Percentiles rank a stretch among this genome's conserved stretches.
These are phyloP conservation scores for Xestia ashworthii DNA, from an alignment of 2,888 invertebrate genomes.

Conservation along the genomic window DNA sequence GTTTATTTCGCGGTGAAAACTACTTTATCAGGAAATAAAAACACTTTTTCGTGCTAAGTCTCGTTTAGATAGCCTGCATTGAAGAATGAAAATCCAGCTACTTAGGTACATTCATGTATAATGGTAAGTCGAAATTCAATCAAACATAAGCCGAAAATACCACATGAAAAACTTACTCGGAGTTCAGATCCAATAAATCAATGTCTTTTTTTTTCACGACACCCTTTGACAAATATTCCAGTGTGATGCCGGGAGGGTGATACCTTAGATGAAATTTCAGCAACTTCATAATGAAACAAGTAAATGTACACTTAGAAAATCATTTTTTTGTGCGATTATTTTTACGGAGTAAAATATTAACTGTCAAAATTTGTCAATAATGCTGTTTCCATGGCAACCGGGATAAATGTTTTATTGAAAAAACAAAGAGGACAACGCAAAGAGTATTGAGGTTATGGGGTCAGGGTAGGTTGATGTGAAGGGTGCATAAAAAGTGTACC, in stretches of 20 bases:
- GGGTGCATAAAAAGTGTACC: background rate
- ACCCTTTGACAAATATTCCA: constrained; percentile 91
- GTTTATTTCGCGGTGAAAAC: no score
- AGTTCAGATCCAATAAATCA: constrained; percentile 92
- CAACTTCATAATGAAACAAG: constrained; percentile 90
- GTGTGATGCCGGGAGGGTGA: constrained; percentile 93
- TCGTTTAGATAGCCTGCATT: no score
- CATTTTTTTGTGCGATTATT: constrained; percentile 66
- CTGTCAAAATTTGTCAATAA: constrained; percentile 81
- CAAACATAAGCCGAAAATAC: background rate
- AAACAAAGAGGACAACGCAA: constrained; percentile 32
- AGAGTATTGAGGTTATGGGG: constrained; percentile 47
- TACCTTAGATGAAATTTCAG: constrained; percentile 93
- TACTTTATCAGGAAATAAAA: no score
- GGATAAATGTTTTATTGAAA: constrained; percentile 53
- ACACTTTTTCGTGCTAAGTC: no score
- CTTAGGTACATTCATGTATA: no score
- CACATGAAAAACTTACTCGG: constrained; percentile 86
- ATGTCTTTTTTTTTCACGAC: constrained; percentile 91
- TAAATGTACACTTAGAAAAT: constrained; percentile 37
- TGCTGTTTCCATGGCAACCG: constrained; percentile 76
- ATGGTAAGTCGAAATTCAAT: background rate
- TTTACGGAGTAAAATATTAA: constrained; percentile 68
- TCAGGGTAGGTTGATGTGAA: constrained; percentile 22
- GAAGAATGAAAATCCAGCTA: no score